Base-by-base conservation (phyloP, 2,888 invertebrate species). In the Chironomus tentans region DNA sequence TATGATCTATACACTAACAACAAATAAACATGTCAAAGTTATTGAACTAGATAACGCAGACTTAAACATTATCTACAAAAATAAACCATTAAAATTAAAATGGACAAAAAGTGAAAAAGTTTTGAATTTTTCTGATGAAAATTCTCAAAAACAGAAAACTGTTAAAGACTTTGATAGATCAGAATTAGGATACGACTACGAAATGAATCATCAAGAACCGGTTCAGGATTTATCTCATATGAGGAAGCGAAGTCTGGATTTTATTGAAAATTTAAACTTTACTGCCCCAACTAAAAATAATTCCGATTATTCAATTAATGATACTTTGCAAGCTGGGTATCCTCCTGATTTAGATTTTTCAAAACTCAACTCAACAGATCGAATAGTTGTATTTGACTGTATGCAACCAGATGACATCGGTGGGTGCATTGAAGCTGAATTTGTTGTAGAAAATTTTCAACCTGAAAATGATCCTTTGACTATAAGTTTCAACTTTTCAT, bases 351-450 rank as follows among this genome's bases (percentile, higher is more conserved):
- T n/a, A n/a, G n/a, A n/a, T n/a, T n/a, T n/a, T n/a, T n/a, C n/a
- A n/a, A 6, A 6, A 28, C 6, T 28, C 5, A 28, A n/a, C n/a
- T n/a, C 22, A 28, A 28, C 6, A 1, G 28, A 84, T 78, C 81
- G 84, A n/a, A 83, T 84, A 4, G 83, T 84, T 71, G 82, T 83
- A 3, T 84, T 84, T 77, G 83, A 83, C 77, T 84, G 84, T 3
- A 24, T 73, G 79, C 81, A 38, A 81, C 80, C 81, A 3, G 80
- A 80, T 46, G 82, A 81, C 77, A 82, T 81, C 15, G 12, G 28
- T 12, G 77, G 80, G 1, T 84, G 84, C 69, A 78, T 82, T 2
- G 80, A 83, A 68, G 83, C 83, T 46, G 80, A 81, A 22, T 79
- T 83, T 77, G 80, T 79, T 2, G 79, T 84, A 2, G 80, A 81